Percentiles rank a stretch among this genome's conserved stretches.
phyloP scores from a whole-genome alignment of 2,113 vertebrate species.

The Lipophrys pholis region DNA sequence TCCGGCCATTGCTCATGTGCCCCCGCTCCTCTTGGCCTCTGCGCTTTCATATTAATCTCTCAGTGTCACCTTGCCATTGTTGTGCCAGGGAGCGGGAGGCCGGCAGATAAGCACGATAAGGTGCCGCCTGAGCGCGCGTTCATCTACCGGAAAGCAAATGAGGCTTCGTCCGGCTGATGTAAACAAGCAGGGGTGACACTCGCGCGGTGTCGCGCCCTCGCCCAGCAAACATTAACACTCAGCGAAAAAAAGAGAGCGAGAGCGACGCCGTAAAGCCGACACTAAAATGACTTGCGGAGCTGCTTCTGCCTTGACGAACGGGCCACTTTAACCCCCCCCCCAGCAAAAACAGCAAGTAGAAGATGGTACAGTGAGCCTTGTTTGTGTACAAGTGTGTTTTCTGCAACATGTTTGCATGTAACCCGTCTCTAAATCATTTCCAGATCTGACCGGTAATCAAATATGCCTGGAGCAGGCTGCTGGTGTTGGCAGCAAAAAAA shows the following conservation, averaged over 20 bases:
- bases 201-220: conserved; percentile 20
- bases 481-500: not conserved
- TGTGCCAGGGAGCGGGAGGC: conserved; percentile 23
- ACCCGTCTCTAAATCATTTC: conserved; percentile 11
- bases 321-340: too few species aligned
- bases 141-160: conserved; percentile 36
- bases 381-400: not conserved
- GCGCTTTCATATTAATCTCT: conserved; percentile 49
- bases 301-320: not conserved
- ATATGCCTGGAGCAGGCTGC: conserved; percentile 1
- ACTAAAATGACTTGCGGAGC: not conserved
- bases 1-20: conserved; percentile 15
- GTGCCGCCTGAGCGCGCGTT: conserved; percentile 30
- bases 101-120: conserved; percentile 47
- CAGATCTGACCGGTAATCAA: not conserved
- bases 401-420: not conserved
- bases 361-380: not conserved
- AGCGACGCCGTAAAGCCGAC: not conserved
- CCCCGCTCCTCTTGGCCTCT: not conserved
- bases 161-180: conserved; percentile 50
- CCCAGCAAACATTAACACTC: conserved; percentile 37
- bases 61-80: conserved; percentile 53
- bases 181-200: conserved; percentile 56
- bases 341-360: too few species aligned
- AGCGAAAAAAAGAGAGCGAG: not conserved